Evolutionary conservation across 2,113 vertebrate species (phyloP).

Genomic region (Aldabrachelys gigantea): DNA sequence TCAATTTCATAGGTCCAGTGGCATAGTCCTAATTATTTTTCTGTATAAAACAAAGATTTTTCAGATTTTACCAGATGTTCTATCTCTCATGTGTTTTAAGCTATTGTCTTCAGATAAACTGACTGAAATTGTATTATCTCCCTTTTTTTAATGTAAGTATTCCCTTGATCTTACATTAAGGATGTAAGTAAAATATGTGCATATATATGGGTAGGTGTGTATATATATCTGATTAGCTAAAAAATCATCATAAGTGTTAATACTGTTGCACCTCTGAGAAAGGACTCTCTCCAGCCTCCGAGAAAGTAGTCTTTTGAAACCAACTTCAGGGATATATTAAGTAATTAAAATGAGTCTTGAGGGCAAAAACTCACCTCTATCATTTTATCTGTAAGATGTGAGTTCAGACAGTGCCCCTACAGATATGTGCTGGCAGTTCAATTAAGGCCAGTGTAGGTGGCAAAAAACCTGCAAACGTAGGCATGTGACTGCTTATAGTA

Average conservation of each 20-base stretch:
- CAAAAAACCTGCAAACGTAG: neutral
- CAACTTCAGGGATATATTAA: neutral
- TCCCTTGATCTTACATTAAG: neutral
- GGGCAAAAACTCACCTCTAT: neutral
- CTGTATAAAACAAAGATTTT: neutral
- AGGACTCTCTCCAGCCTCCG: neutral
- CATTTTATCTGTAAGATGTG: neutral
- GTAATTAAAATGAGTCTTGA: neutral
- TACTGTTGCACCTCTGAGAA: neutral
- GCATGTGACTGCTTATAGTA: neutral
- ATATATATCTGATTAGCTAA: neutral
- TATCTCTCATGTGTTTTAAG: neutral
- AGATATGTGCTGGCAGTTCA: neutral
- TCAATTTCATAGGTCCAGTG: neutral
- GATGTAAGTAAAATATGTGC: neutral
- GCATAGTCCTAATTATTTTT: neutral
- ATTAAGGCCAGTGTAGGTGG: neutral
- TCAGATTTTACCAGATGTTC: neutral
- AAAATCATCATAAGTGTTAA: neutral
- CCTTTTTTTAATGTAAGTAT: neutral
- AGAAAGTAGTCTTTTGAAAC: neutral
- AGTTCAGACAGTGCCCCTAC: neutral
- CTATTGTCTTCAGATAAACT: neutral
- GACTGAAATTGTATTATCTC: too few relatives aligned
- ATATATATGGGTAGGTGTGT: neutral